Percentiles rank a stretch among this genome's conserved stretches.
phyloP scores from a whole-genome alignment of 2,113 vertebrate genomes.

The Phodopus roborovskii region DNA sequence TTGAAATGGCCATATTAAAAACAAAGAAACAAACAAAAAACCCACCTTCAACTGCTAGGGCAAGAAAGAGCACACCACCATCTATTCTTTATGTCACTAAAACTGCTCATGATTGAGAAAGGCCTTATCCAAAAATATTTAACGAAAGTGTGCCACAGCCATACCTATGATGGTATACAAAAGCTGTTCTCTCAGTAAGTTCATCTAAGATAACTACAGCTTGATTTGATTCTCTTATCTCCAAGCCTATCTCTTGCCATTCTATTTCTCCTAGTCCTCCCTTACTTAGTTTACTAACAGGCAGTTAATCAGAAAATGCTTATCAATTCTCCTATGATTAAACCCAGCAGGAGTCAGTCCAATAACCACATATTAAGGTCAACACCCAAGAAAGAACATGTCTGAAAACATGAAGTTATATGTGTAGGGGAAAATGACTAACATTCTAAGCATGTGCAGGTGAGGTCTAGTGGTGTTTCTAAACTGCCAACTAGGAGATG shows the following conservation, averaged over 20 bases:
- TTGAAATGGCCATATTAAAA: not conserved
- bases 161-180: not conserved
- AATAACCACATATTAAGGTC: not conserved
- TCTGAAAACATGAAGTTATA: not conserved
- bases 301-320: not conserved
- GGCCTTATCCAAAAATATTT: not conserved
- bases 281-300: not conserved
- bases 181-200: no score
- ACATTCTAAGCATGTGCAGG: no score
- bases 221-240: not conserved
- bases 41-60: not conserved
- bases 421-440: not conserved
- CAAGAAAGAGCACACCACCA: not conserved
- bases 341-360: not conserved
- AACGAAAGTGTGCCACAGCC: not conserved
- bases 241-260: not conserved
- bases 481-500: not conserved
- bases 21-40: not conserved
- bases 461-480: not conserved
- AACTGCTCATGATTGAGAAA: not conserved
- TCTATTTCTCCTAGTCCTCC: not conserved
- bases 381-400: no score
- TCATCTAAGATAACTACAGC: not conserved
- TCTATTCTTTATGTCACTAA: constrained; percentile 21
- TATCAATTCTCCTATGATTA: not conserved